Conservation (phyloP, 1,140 invertebrate species). For the Cyrtorhinus lividipennis region DNA sequence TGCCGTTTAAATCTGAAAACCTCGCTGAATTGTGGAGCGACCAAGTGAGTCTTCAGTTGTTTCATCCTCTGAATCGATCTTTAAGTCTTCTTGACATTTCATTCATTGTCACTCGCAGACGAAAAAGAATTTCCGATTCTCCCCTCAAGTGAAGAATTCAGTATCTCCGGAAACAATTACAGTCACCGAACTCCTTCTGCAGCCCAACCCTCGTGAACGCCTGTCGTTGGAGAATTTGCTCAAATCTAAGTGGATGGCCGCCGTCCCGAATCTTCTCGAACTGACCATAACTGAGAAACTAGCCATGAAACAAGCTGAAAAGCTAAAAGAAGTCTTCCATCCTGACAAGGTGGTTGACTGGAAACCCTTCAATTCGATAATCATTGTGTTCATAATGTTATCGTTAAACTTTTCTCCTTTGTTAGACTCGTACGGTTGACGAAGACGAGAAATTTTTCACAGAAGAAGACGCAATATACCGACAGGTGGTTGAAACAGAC, state of each 20-base stretch:
- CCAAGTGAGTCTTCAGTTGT: background rate
- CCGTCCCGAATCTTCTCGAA: background rate
- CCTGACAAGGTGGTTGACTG: background rate
- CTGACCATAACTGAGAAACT: background rate
- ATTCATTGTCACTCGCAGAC: too few relatives aligned
- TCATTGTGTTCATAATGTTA: background rate
- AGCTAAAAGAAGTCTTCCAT: background rate
- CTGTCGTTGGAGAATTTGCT: constrained; percentile 3
- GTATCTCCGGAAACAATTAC: background rate
- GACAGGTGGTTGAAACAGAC: background rate
- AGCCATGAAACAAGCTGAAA: background rate
- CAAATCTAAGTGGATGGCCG: constrained; percentile 8
- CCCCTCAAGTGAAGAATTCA: background rate
- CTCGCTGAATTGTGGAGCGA: background rate
- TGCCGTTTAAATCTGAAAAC: constrained; percentile 57
- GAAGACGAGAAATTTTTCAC: background rate
- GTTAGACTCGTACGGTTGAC: too few relatives aligned
- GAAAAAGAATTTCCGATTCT: constrained; percentile 16
- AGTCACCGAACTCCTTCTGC: background rate
- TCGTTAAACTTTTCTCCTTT: too few relatives aligned
- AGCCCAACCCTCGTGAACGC: constrained; percentile 6
- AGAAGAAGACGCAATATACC: background rate
- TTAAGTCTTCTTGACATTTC: too few relatives aligned
- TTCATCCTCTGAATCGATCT: too few relatives aligned
- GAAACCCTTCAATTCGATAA: background rate